Evolutionary conservation across 2,888 invertebrate genomes (phyloP).

Genomic region (Quadriops clusia): DNA sequence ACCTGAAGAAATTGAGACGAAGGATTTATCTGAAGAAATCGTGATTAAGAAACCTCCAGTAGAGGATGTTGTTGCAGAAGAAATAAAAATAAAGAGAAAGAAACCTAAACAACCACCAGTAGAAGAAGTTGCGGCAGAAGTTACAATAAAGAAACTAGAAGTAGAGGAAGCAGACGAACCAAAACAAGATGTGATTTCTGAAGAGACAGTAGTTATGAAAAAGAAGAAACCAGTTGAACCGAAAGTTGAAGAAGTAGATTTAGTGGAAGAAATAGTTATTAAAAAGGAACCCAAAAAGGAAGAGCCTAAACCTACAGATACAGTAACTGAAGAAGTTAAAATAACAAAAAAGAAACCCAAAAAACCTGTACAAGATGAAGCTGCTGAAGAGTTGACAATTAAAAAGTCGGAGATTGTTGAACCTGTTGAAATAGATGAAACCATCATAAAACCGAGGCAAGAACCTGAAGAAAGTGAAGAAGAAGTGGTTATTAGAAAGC

Average conservation of each 20-base stretch:
- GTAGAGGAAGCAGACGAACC: constrained; percentile 28
- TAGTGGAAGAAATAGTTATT: constrained; percentile 20
- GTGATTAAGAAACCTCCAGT: constrained; percentile 22
- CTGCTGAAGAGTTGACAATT: constrained; percentile 36
- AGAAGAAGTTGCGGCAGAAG: constrained; percentile 26
- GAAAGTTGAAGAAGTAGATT: constrained; percentile 22
- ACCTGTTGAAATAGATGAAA: constrained; percentile 21
- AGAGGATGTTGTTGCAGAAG: constrained; percentile 20
- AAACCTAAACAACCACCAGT: constrained; percentile 28
- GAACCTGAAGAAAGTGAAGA: constrained; percentile 22
- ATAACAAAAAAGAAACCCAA: constrained; percentile 22
- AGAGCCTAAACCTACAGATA: constrained; percentile 10
- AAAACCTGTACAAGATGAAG: constrained; percentile 30
- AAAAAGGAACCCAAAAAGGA: constrained; percentile 15
- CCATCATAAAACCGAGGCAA: constrained; percentile 16
- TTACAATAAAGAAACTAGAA: constrained; percentile 12
- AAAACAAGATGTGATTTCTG: constrained; percentile 16
- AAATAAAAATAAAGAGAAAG: constrained; percentile 25
- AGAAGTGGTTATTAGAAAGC: constrained; percentile 39
- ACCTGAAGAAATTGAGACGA: constrained; percentile 15
- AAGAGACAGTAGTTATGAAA: constrained; percentile 20
- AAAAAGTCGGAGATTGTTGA: constrained; percentile 27
- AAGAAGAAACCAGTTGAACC: constrained; percentile 21
- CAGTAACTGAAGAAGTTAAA: constrained; percentile 25
- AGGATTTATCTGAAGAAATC: constrained; percentile 26